These are phyloP conservation scores for Ptilorrhoa leucosticta DNA, from an alignment of 2,113 vertebrate genomes.

Conservation along the genomic window DNA sequence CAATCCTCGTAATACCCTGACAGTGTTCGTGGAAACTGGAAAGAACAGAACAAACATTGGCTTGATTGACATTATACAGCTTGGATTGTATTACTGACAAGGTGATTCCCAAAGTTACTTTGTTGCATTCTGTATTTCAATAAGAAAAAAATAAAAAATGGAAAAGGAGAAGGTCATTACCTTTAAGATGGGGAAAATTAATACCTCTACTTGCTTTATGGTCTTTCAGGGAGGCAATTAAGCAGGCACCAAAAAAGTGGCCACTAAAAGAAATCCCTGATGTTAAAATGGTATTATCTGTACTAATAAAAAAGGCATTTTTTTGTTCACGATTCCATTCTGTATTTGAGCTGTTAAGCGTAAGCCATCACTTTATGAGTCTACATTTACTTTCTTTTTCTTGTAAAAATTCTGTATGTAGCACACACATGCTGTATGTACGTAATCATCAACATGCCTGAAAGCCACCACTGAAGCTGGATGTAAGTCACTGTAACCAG, in stretches of 20 bases:
- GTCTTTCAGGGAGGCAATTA: background rate
- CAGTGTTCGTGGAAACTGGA: background rate
- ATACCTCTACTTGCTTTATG: background rate
- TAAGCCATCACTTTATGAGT: background rate
- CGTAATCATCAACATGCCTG: background rate
- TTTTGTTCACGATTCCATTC: background rate
- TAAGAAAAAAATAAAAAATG: background rate
- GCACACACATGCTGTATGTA: no score
- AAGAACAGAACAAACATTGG: background rate
- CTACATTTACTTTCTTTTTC: background rate
- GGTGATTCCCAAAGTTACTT: background rate
- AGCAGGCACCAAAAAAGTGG: background rate
- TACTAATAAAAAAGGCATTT: background rate
- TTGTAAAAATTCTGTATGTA: background rate
- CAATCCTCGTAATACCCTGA: constrained; percentile 42
- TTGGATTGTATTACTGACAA: constrained; percentile 3
- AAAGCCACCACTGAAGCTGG: background rate
- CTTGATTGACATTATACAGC: background rate
- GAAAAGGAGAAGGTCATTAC: background rate
- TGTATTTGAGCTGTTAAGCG: background rate
- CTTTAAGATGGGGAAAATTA: background rate
- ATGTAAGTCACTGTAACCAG: background rate
- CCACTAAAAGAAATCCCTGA: background rate
- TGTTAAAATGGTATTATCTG: background rate
- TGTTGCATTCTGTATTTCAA: background rate